Percentiles rank a stretch among this genome's conserved stretches.
Conservation (phyloP, 92 coral and sea anemone genomes). For the Meandrina meandrites region DNA sequence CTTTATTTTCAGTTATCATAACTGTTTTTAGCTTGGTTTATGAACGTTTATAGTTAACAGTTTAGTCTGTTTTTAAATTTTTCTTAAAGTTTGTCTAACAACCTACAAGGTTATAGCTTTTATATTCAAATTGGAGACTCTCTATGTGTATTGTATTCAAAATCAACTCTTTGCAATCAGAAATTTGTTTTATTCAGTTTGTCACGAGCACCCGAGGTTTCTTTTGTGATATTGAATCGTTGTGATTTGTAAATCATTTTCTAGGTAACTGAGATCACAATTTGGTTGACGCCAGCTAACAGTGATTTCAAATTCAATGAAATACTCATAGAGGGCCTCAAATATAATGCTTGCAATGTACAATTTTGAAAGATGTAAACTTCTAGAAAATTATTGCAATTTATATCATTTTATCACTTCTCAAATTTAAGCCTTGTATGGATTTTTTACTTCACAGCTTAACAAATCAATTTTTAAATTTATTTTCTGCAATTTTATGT, state of each 20-base stretch:
- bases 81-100: neutral
- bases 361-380: neutral
- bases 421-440: neutral
- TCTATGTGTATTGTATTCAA: neutral
- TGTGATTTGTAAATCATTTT: neutral
- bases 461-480: neutral
- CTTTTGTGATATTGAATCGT: too few species aligned
- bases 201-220: neutral
- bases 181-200: neutral
- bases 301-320: neutral
- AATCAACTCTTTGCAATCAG: neutral
- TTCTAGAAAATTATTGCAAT: neutral
- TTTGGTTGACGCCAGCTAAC: neutral
- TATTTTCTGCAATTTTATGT: neutral
- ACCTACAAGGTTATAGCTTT: neutral
- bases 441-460: neutral
- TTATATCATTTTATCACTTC: neutral
- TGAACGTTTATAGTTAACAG: neutral
- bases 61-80: neutral
- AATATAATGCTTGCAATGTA: neutral
- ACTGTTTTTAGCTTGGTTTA: neutral
- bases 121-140: neutral
- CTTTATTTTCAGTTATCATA: neutral
- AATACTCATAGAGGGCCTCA: slow-evolving; percentile 11
- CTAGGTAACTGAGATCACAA: neutral